A percentile compares a stretch with the other conserved stretches of the same genome.
Conservation (phyloP, 2,797 vertebrate species). For the Argentina silus region DNA sequence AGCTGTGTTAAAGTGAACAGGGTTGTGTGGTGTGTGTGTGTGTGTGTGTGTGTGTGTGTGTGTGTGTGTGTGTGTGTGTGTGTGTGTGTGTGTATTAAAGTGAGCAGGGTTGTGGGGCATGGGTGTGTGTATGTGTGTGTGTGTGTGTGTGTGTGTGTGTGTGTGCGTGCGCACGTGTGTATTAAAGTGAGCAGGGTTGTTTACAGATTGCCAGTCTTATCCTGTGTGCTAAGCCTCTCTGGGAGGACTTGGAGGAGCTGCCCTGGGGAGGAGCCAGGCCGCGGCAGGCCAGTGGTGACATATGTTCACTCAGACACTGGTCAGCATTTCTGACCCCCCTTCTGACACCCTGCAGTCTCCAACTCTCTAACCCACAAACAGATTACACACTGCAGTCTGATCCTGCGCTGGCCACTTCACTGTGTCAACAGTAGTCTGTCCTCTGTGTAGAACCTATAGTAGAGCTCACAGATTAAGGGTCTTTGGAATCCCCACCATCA, state of each 20-base stretch:
- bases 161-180: neutral
- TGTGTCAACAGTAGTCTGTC: neutral
- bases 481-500: too few relatives aligned
- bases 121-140: neutral
- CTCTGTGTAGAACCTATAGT: too few relatives aligned
- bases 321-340: conserved; percentile 69
- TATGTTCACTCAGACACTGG: conserved; percentile 74
- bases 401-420: conserved; percentile 68
- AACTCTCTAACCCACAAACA: conserved; percentile 65
- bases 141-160: neutral
- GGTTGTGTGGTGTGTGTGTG: neutral
- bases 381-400: conserved; percentile 71
- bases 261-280: conserved; percentile 42
- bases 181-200: conserved; percentile 71
- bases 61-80: conserved; percentile 1
- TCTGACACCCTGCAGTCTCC: conserved; percentile 12
- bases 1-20: conserved; percentile 38
- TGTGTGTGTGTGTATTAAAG: conserved; percentile 51
- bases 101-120: conserved; percentile 44
- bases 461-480: too few relatives aligned
- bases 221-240: conserved; percentile 68
- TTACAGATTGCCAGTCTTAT: conserved; percentile 72
- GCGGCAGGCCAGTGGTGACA: conserved; percentile 51
- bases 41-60: conserved; percentile 21
- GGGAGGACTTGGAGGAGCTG: conserved; percentile 63